phyloP scores from a whole-genome alignment of 2,888 invertebrate genomes.

The Celastrina argiolus region DNA sequence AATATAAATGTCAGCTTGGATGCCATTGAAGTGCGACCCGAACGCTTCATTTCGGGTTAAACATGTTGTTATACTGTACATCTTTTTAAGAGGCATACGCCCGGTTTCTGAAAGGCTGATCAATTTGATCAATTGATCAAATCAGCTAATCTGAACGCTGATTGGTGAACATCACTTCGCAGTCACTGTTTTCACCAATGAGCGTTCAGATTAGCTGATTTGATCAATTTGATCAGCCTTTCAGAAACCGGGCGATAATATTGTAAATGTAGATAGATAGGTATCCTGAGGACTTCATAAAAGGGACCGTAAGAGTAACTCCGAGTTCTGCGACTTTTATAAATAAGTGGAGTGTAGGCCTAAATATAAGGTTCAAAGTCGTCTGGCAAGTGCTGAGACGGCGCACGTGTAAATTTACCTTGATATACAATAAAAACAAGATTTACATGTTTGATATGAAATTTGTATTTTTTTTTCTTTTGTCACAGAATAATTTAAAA shows the following conservation, averaged over 20 bases:
- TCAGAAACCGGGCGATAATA: neutral
- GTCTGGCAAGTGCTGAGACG: constrained; percentile 1
- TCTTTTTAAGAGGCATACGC: too few relatives aligned
- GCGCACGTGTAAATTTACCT: constrained; percentile 4
- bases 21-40: too few relatives aligned
- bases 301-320: neutral
- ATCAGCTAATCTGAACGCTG: too few relatives aligned
- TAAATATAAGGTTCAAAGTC: constrained; percentile 16
- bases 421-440: constrained; percentile 16
- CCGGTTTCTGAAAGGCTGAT: too few relatives aligned
- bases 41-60: too few relatives aligned
- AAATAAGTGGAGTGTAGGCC: constrained; percentile 3
- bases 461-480: constrained; percentile 6
- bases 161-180: too few relatives aligned
- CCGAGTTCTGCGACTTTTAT: neutral
- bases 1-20: too few relatives aligned
- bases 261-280: neutral
- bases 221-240: too few relatives aligned
- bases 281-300: neutral
- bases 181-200: too few relatives aligned
- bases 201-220: too few relatives aligned
- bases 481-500: neutral
- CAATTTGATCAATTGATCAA: too few relatives aligned
- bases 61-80: too few relatives aligned
- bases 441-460: constrained; percentile 11